phyloP scores from a whole-genome alignment of 2,797 vertebrate species.

The Lepus oiostolus region DNA sequence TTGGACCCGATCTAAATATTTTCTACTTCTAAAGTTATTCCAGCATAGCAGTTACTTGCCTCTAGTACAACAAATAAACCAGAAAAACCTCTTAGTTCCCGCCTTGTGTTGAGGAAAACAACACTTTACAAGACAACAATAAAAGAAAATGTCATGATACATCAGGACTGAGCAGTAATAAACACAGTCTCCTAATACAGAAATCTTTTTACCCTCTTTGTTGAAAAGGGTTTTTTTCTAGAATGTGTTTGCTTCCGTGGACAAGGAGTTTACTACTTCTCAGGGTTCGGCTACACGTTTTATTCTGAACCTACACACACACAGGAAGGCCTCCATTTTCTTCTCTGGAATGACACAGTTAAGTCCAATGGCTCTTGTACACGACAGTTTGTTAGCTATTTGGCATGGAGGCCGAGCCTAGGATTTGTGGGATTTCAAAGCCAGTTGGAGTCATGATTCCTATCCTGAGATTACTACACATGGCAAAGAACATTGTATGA shows the following conservation, averaged over 20 bases:
- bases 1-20: neutral
- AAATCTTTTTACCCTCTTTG: neutral
- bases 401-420: neutral
- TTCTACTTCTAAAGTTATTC: neutral
- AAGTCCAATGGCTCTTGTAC: neutral
- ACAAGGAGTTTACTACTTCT: neutral
- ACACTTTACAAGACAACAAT: neutral
- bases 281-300: neutral
- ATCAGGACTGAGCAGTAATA: neutral
- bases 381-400: neutral
- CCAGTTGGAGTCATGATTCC: neutral
- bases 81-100: neutral
- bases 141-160: neutral
- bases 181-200: neutral
- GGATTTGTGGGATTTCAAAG: slow-evolving; percentile 22
- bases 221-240: neutral
- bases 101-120: neutral
- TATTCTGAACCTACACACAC: neutral
- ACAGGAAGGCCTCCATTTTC: neutral
- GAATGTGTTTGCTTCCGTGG: neutral
- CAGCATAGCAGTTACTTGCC: neutral
- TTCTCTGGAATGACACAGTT: neutral
- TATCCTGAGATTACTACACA: neutral
- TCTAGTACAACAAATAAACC: neutral
- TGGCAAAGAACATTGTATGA: neutral